A percentile compares a stretch with the other conserved stretches of the same genome.
phyloP scores from a whole-genome alignment of 2,888 invertebrate genomes.

The Sthenelais limicola region DNA sequence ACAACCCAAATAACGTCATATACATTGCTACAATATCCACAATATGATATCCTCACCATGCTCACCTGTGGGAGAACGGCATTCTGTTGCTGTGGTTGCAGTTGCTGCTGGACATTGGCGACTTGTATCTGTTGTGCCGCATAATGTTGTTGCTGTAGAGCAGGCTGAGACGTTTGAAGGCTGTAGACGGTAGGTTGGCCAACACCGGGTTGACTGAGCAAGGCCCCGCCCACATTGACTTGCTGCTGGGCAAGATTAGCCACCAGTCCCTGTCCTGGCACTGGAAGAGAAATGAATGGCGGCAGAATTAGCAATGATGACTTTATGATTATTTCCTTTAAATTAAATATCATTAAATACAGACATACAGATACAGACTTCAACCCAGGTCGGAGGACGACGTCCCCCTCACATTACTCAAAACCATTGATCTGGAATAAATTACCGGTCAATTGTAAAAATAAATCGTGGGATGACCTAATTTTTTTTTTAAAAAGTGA shows the following conservation, averaged over 20 bases:
- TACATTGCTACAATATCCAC: no score
- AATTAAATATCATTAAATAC: no score
- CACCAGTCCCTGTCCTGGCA: slow-evolving; percentile 34
- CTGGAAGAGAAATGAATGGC: slow-evolving; percentile 9
- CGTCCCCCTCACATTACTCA: no score
- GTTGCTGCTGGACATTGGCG: slow-evolving; percentile 48
- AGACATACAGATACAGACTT: no score
- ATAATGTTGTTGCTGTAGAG: slow-evolving; percentile 55
- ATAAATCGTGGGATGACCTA: no score
- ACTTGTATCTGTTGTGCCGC: slow-evolving; percentile 59
- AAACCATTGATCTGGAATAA: no score
- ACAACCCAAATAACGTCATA: no score
- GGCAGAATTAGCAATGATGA: no score
- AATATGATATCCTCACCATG: not conserved
- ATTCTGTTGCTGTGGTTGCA: slow-evolving; percentile 28
- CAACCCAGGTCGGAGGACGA: no score
- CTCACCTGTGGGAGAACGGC: slow-evolving; percentile 34
- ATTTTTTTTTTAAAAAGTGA: no score
- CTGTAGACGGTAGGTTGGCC: slow-evolving; percentile 58
- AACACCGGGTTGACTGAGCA: slow-evolving; percentile 48
- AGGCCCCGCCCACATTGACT: slow-evolving; percentile 30
- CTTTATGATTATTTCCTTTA: no score
- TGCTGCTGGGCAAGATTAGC: slow-evolving; percentile 52
- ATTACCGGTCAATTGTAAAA: no score
- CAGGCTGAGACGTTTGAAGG: slow-evolving; percentile 54